Conservation (phyloP, 2,888 invertebrate genomes). For the Rugalucina vietnamica region DNA sequence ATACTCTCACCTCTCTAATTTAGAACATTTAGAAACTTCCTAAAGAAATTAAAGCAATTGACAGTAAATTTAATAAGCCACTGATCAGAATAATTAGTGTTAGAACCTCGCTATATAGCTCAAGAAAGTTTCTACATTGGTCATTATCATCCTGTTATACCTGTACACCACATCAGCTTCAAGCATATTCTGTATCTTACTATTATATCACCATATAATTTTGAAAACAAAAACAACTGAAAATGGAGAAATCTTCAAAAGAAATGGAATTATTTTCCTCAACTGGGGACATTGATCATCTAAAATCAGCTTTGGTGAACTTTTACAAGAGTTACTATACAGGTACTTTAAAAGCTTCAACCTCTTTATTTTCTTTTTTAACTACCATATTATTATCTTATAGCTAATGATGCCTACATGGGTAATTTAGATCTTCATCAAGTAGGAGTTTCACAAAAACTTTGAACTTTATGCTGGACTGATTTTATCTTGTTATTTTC, state of each 20-base stretch:
- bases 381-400: too few species aligned
- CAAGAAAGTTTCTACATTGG: not conserved
- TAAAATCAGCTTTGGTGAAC: conserved; percentile 43
- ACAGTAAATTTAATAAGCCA: not conserved
- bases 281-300: conserved; percentile 45
- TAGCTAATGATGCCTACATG: too few species aligned
- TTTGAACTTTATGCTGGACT: too few species aligned
- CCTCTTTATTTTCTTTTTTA: too few species aligned
- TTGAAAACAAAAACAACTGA: too few species aligned
- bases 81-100: not conserved
- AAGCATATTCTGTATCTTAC: too few species aligned
- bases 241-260: too few species aligned
- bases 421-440: too few species aligned
- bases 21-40: not conserved
- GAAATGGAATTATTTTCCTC: conserved; percentile 17
- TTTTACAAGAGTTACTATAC: conserved; percentile 45
- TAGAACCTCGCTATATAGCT: not conserved
- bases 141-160: not conserved
- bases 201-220: too few species aligned
- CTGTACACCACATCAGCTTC: not conserved
- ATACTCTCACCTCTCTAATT: not conserved
- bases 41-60: not conserved
- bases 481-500: too few species aligned
- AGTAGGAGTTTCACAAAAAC: too few species aligned
- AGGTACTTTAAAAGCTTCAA: too few species aligned